These are phyloP conservation scores for Vireo altiloquus DNA, from an alignment of 2,113 vertebrate genomes.

Conservation along the genomic window DNA sequence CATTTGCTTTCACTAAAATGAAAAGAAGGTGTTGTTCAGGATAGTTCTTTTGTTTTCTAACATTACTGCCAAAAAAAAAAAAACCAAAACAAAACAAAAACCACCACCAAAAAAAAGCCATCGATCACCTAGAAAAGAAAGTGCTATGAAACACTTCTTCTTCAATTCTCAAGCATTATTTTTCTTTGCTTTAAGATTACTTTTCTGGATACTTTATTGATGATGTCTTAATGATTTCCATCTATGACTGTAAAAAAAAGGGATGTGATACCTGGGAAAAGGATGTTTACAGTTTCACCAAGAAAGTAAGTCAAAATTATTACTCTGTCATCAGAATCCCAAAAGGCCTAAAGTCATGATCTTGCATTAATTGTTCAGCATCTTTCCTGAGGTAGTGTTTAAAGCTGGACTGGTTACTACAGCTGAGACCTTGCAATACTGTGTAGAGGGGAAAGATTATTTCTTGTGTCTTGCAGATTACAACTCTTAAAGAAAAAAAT, in stretches of 20 bases:
- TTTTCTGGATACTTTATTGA: neutral
- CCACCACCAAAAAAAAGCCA: neutral
- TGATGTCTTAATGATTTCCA: neutral
- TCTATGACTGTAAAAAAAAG: neutral
- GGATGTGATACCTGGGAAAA: neutral
- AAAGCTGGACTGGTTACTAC: neutral
- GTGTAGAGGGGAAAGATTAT: neutral
- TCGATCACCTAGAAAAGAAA: neutral
- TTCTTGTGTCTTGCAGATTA: neutral
- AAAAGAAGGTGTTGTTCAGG: neutral
- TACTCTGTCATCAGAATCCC: neutral
- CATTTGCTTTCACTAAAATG: neutral
- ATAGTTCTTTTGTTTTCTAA: neutral
- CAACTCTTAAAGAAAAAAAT: neutral
- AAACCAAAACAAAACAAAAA: neutral
- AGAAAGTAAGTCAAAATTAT: neutral
- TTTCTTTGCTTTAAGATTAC: neutral
- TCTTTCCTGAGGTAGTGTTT: neutral
- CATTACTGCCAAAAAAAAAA: neutral
- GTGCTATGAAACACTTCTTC: neutral
- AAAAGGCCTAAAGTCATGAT: neutral
- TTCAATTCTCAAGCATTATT: neutral
- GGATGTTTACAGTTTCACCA: neutral
- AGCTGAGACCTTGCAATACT: neutral
- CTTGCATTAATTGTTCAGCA: neutral